Evolutionary conservation across 2,113 vertebrate genomes (phyloP).

Genomic region (Echinops telfairi): DNA sequence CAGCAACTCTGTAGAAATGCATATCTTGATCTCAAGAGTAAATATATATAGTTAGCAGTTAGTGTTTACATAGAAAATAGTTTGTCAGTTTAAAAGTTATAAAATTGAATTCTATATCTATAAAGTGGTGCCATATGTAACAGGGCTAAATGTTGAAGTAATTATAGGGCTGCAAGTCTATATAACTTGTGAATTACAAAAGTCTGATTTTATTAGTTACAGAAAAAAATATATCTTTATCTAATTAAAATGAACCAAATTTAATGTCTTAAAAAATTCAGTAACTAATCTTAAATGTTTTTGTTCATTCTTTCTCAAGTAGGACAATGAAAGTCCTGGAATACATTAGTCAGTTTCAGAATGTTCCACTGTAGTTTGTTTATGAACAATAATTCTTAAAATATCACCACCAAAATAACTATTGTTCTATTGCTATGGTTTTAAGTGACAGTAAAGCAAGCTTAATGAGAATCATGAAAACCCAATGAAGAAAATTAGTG

Average conservation of each 20-base stretch:
- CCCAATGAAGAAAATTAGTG: conserved; percentile 46
- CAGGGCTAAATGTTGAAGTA: neutral
- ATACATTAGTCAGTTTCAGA: neutral
- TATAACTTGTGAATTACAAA: neutral
- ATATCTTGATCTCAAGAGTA: neutral
- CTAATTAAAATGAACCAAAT: neutral
- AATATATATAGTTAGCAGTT: neutral
- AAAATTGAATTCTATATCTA: neutral
- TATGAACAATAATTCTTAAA: neutral
- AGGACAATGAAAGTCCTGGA: neutral
- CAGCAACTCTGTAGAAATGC: neutral
- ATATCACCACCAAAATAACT: neutral
- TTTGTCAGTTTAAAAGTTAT: neutral
- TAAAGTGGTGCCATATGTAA: neutral
- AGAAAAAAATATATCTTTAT: neutral
- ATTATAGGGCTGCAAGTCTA: neutral
- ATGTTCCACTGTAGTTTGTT: neutral
- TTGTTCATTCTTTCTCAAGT: neutral
- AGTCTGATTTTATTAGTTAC: neutral
- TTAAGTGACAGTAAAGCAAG: neutral
- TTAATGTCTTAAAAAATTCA: neutral
- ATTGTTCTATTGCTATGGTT: neutral
- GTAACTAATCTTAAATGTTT: conserved; percentile 2
- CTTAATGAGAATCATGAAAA: neutral
- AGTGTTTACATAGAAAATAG: neutral